These are phyloP conservation scores for Drosophila kurseongensis DNA, from an alignment of 1,140 invertebrate genomes.

Conservation along the genomic window DNA sequence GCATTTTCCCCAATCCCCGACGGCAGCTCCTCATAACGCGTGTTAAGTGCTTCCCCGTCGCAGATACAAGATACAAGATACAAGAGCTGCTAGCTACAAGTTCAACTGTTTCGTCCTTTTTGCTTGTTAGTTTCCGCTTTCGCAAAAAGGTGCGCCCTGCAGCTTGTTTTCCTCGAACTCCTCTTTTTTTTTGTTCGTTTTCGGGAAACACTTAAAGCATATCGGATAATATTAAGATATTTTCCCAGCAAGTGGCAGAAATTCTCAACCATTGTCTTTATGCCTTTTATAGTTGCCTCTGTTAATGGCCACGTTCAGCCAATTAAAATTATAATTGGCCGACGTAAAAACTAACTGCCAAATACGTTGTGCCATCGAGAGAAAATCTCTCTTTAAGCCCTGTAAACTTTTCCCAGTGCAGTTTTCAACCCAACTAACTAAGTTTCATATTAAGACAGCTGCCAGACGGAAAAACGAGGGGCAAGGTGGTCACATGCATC, in stretches of 20 bases:
- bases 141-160: constrained; percentile 46
- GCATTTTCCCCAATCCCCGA: constrained; percentile 32
- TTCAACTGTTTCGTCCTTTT: constrained; percentile 48
- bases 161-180: constrained; percentile 22
- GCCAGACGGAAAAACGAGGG: constrained; percentile 25
- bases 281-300: constrained; percentile 46
- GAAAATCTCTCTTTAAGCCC: constrained; percentile 32
- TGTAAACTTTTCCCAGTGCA: constrained; percentile 42
- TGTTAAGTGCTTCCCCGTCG: constrained; percentile 58
- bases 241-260: constrained; percentile 10
- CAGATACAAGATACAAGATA: constrained; percentile 55
- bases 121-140: constrained; percentile 59
- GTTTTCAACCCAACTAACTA: constrained; percentile 18
- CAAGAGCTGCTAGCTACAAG: constrained; percentile 13
- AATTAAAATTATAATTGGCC: constrained; percentile 70
- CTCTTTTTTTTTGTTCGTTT: neutral
- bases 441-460: constrained; percentile 58
- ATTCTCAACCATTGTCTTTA: constrained; percentile 62
- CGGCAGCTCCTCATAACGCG: constrained; percentile 56
- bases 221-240: constrained; percentile 52
- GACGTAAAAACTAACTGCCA: constrained; percentile 53
- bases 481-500: constrained; percentile 22
- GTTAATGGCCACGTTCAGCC: constrained; percentile 64
- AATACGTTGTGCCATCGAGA: constrained; percentile 11
- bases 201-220: constrained; percentile 37